A percentile compares a stretch with the other conserved stretches of the same genome.
phyloP scores from a whole-genome alignment of 2,888 invertebrate genomes.

The Ellobium chinense region DNA sequence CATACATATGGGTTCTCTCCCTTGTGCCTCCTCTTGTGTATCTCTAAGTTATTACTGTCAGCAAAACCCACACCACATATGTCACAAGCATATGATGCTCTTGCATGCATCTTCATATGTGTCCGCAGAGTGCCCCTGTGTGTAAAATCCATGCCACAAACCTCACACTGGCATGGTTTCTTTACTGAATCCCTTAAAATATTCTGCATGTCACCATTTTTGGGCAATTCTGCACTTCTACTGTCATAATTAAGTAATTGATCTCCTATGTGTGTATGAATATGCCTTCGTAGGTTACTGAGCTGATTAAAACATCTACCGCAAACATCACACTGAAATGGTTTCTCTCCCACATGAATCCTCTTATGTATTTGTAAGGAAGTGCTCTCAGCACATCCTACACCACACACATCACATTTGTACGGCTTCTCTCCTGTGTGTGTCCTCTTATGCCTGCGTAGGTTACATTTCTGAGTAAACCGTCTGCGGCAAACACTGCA shows the following conservation, averaged over 20 bases:
- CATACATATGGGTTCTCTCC: conserved; percentile 30
- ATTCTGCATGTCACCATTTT: not conserved
- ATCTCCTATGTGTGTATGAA: conserved; percentile 45
- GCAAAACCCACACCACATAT: conserved; percentile 36
- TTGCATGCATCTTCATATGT: conserved; percentile 14
- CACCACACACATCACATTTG: conserved; percentile 36
- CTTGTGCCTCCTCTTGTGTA: not conserved
- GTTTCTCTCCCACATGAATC: conserved; percentile 1
- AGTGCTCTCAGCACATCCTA: conserved; percentile 29
- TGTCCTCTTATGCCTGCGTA: not conserved
- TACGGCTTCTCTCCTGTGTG: conserved; percentile 46
- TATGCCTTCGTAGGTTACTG: conserved; percentile 32
- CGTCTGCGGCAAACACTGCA: too few species aligned
- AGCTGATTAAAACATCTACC: not conserved
- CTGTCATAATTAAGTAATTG: conserved; percentile 20
- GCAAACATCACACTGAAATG: conserved; percentile 22
- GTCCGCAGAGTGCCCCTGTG: conserved; percentile 10
- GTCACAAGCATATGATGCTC: conserved; percentile 20
- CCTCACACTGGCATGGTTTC: conserved; percentile 3
- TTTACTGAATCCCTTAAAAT: not conserved
- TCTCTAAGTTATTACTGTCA: not conserved
- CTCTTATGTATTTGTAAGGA: not conserved
- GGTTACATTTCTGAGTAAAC: too few species aligned
- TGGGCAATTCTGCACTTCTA: conserved; percentile 25
- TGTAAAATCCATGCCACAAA: conserved; percentile 30